Conservation (phyloP, 2,888 invertebrate species). For the Monochamus alternatus region DNA sequence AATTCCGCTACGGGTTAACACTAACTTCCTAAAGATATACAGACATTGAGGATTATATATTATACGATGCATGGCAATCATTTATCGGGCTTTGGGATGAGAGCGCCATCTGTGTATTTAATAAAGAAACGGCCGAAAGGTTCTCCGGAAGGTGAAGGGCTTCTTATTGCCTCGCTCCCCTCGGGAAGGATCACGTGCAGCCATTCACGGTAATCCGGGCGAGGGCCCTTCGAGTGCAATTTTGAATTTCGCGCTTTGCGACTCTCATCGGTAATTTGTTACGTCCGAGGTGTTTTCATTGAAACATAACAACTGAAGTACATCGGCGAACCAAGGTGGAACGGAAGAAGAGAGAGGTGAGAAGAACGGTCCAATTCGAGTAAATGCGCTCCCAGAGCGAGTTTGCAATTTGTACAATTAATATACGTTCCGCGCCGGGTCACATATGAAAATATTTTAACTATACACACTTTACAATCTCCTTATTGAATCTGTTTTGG, state of each 20-base stretch:
- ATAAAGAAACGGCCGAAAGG: conserved; percentile 47
- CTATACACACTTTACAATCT: conserved; percentile 50
- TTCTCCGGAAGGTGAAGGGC: conserved; percentile 54
- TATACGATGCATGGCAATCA: conserved; percentile 65
- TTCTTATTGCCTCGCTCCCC: conserved; percentile 70
- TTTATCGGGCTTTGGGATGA: conserved; percentile 64
- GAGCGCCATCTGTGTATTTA: conserved; percentile 55
- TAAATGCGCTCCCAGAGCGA: conserved; percentile 52
- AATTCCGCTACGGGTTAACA: conserved; percentile 56
- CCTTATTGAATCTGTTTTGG: conserved; percentile 1
- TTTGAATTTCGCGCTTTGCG: conserved; percentile 57
- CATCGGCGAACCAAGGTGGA: conserved; percentile 5
- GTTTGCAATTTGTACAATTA: conserved; percentile 50
- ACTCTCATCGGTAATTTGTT: conserved; percentile 60
- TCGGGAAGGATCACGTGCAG: conserved; percentile 75
- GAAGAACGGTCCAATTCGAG: conserved; percentile 42
- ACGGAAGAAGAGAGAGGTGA: conserved; percentile 25
- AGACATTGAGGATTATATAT: conserved; percentile 57
- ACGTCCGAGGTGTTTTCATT: conserved; percentile 43
- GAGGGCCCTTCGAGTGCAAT: conserved; percentile 68
- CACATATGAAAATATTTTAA: conserved; percentile 34
- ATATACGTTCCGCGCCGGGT: conserved; percentile 25
- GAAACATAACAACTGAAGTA: conserved; percentile 26
- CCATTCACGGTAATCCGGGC: conserved; percentile 76
- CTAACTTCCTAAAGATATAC: conserved; percentile 52